These are phyloP conservation scores for Epinephelus malabaricus DNA, from an alignment of 2,797 vertebrate species.

Conservation along the genomic window DNA sequence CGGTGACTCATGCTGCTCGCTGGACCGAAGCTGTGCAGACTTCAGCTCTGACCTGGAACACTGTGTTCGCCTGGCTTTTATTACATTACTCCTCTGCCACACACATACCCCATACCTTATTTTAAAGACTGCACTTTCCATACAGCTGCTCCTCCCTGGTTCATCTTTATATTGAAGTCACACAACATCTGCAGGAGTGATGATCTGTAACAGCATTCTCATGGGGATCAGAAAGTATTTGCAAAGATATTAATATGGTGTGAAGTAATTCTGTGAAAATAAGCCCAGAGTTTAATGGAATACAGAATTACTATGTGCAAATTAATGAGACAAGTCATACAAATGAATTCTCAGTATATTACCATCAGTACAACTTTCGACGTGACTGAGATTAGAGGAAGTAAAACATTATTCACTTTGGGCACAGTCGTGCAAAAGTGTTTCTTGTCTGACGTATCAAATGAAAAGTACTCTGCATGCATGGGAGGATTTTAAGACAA, in stretches of 20 bases:
- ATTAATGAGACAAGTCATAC: conserved; percentile 40
- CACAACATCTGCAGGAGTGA: conserved; percentile 38
- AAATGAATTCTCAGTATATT: conserved; percentile 34
- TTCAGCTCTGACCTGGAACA: conserved; percentile 82
- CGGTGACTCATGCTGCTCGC: conserved; percentile 81
- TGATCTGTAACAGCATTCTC: conserved; percentile 32
- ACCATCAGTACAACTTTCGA: conserved; percentile 16
- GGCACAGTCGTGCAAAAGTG: not conserved
- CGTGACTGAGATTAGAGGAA: conserved; percentile 5
- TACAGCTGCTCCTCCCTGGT: conserved; percentile 9
- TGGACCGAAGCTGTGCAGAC: conserved; percentile 76
- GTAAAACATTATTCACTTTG: conserved; percentile 14
- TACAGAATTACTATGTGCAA: conserved; percentile 39
- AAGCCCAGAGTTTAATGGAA: conserved; percentile 41
- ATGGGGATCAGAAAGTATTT: conserved; percentile 42
- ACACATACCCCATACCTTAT: conserved; percentile 9
- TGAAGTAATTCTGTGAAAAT: conserved; percentile 16
- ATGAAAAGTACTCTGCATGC: not conserved
- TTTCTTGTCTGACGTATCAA: not conserved
- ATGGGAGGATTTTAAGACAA: too few relatives aligned
- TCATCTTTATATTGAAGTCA: conserved; percentile 5
- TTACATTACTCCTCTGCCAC: conserved; percentile 42
- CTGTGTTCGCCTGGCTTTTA: conserved; percentile 75
- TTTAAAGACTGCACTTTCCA: conserved; percentile 29
- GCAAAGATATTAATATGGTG: conserved; percentile 50